phyloP scores from a whole-genome alignment of 2,113 vertebrate species.

The Hipposideros armiger region DNA sequence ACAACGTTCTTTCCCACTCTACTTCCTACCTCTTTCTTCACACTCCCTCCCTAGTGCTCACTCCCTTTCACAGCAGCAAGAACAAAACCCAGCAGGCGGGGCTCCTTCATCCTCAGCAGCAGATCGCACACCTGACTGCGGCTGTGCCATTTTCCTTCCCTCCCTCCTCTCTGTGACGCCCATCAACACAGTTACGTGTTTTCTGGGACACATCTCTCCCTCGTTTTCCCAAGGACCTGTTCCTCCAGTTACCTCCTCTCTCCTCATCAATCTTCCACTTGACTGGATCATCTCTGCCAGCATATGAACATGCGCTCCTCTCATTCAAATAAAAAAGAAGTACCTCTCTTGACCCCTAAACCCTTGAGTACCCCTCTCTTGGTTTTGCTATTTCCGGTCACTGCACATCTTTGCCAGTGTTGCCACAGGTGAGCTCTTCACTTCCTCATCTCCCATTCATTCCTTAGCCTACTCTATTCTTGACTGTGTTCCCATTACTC shows the following conservation, averaged over 20 bases:
- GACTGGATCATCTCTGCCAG: neutral
- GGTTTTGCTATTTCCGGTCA: neutral
- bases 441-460: neutral
- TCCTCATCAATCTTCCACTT: neutral
- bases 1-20: neutral
- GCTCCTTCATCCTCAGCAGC: too few species aligned
- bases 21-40: neutral
- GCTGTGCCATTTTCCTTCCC: too few species aligned
- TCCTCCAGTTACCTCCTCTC: neutral
- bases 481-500: neutral
- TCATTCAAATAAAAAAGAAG: neutral
- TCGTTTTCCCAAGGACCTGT: neutral
- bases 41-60: neutral
- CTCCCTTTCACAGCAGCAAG: neutral
- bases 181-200: too few species aligned
- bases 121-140: neutral
- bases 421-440: neutral
- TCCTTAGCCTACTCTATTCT: neutral
- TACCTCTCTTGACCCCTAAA: neutral
- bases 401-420: neutral
- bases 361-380: neutral
- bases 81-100: neutral
- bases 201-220: neutral
- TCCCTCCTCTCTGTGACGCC: neutral
- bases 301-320: neutral